Conservation (phyloP, 2,888 invertebrate species). For the Rhabditoides inermis region DNA sequence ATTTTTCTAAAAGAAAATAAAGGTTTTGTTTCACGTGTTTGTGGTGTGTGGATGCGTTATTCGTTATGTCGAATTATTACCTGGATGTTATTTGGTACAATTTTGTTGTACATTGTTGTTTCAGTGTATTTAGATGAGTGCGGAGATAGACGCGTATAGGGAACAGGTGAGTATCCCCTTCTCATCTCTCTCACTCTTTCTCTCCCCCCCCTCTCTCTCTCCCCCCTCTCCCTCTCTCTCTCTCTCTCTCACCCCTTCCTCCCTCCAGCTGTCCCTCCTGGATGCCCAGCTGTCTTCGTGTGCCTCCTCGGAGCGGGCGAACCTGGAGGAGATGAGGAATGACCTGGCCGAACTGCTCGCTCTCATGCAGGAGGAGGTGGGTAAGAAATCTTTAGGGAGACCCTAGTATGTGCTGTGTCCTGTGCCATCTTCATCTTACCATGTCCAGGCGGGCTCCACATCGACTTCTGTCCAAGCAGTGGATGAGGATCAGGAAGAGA, state of each 20-base stretch:
- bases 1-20: too few species aligned
- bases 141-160: slow-evolving; percentile 5
- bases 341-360: slow-evolving; percentile 21
- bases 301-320: slow-evolving; percentile 3
- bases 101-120: not conserved
- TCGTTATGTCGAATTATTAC: too few species aligned
- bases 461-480: not conserved
- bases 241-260: not conserved
- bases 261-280: not conserved
- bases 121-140: not conserved
- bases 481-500: slow-evolving; percentile 4
- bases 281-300: not conserved
- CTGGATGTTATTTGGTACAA: too few species aligned
- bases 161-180: not conserved
- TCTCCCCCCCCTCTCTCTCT: too few species aligned
- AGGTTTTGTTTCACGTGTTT: too few species aligned
- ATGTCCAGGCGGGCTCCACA: not conserved
- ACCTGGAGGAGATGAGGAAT: slow-evolving; percentile 4
- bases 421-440: too few species aligned
- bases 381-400: not conserved
- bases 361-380: slow-evolving; percentile 13
- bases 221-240: not conserved
- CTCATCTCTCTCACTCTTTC: not conserved
- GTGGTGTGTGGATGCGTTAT: too few species aligned
- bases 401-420: too few species aligned